Base-by-base conservation (phyloP, 2,888 invertebrate species). In the Pyrgus malvae region DNA sequence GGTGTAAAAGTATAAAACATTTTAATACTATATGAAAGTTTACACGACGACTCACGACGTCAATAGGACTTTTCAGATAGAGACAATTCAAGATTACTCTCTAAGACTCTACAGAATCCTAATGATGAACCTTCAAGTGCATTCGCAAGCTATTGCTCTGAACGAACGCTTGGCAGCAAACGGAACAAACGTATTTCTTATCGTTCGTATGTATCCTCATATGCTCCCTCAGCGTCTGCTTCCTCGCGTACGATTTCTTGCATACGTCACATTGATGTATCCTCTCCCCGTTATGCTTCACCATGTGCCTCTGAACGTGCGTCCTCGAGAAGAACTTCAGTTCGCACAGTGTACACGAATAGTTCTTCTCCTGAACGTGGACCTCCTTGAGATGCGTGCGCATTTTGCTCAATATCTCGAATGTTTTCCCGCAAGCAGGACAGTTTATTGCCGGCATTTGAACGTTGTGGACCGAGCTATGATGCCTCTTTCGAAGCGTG, bases 221-320 rank as follows among this genome's bases (percentile, higher is more conserved):
- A 62, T 90, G 89, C 9, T 83, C 82, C 8, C 67, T 70, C 12
- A 90, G 58, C 0, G 82, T 85, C 56, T 86, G 82, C 33, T 80
- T 83, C 38, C 86, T 76, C 0, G 87, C 83, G 50, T 91, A 92
- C 0, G 90, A 76, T 63, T 91, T 91, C 44, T 80, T 79, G 41
- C 92, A 92, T 0, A 91, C 61, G 0, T 78, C 80, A 44, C 92
- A 92, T 19, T 83, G 76, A 17, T 88, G 82, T 1, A 83, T 75
- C 29, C 81, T 80, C 19, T 89, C 89, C 0, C 91, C 91, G 0
- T 78, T 78, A 65, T 92, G 92, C 21, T 83, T 89, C 0, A 91
- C 64, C 86, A 91, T 90, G 48, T 92, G 92, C 17, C 90, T 88
- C 23, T 88, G 84, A 0, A 92, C 79, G 37, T 88, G 90, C 0